These are phyloP conservation scores for Notiomystis cincta DNA, from an alignment of 2,113 vertebrate species.

Conservation along the genomic window DNA sequence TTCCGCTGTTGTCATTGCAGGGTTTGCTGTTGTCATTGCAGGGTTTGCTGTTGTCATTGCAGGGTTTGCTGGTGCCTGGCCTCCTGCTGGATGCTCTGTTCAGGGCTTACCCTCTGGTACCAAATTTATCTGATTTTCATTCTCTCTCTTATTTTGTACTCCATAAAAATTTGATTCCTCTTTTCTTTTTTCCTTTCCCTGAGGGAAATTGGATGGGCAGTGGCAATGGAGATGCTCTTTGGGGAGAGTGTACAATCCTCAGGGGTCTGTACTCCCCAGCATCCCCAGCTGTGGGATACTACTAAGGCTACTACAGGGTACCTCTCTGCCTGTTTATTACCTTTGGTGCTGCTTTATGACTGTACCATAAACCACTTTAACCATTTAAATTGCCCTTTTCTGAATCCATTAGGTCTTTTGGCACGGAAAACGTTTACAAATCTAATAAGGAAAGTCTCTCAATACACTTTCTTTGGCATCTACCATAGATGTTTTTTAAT, in stretches of 20 bases:
- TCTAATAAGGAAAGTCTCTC: not conserved
- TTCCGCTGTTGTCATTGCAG: not conserved
- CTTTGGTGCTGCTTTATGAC: not conserved
- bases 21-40: not conserved
- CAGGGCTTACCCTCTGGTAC: not conserved
- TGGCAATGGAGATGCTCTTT: not conserved
- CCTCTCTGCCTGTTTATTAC: not conserved
- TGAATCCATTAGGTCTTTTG: not conserved
- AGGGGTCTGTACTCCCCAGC: not conserved
- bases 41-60: not conserved
- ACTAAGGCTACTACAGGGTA: not conserved
- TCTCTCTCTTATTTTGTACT: not conserved
- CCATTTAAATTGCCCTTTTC: not conserved
- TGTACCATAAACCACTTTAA: not conserved
- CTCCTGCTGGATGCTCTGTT: not conserved
- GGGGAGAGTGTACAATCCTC: not conserved
- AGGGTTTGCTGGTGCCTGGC: accelerated
- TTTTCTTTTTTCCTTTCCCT: not conserved
- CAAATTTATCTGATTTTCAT: not conserved
- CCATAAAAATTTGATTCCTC: not conserved
- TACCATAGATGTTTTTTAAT: not conserved
- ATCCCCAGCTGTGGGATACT: not conserved
- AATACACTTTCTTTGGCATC: not conserved
- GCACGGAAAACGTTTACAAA: not conserved
- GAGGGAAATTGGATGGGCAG: not conserved